phyloP scores from a whole-genome alignment of 2,888 invertebrate species.

The Arrhopalites spinosus region DNA sequence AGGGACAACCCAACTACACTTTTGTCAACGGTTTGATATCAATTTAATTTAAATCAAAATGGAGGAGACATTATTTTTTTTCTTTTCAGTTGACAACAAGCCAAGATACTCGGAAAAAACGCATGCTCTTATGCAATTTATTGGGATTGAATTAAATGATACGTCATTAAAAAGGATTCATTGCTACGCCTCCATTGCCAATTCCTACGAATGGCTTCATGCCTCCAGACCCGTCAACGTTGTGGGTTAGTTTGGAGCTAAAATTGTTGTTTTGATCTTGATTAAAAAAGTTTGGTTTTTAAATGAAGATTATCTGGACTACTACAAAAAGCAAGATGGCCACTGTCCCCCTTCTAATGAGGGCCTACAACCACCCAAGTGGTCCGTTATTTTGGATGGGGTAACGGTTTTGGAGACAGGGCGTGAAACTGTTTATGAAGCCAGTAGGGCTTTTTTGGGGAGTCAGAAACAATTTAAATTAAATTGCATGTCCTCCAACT shows the following conservation, averaged over 20 bases:
- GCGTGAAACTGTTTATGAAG: no score
- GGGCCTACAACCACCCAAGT: no score
- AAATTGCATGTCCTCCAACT: no score
- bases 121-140: background rate
- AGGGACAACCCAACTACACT: background rate
- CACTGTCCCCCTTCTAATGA: no score
- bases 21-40: background rate
- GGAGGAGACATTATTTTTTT: background rate
- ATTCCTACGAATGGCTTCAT: background rate
- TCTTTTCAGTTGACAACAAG: background rate
- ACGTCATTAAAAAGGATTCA: background rate
- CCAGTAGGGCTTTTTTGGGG: no score
- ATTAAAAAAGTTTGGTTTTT: no score
- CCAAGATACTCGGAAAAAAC: background rate
- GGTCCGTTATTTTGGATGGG: no score
- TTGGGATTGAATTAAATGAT: background rate
- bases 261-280: no score
- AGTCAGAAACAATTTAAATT: no score
- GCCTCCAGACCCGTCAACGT: background rate
- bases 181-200: background rate
- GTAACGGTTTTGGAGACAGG: no score
- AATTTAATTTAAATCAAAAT: background rate
- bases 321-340: no score
- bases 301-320: no score
- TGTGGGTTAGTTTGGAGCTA: background rate